These are phyloP conservation scores for Denticeps clupeoides DNA, from an alignment of 2,797 vertebrate genomes.

Conservation along the genomic window DNA sequence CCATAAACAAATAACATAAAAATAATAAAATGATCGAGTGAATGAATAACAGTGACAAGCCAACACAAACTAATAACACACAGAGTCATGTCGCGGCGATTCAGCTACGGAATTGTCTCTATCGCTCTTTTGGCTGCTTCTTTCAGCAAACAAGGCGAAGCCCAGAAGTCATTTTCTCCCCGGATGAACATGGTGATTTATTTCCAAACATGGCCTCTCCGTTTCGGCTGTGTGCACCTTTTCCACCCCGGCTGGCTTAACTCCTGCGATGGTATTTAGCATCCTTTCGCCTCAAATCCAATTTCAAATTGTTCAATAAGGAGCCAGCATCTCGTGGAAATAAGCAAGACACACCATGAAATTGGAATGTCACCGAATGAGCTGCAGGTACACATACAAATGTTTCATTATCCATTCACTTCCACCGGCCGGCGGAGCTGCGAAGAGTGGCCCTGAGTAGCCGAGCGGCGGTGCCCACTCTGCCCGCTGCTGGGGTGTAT, in stretches of 20 bases:
- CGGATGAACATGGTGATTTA: slow-evolving; percentile 48
- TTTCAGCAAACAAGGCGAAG: slow-evolving; percentile 38
- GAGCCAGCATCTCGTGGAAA: slow-evolving; percentile 58
- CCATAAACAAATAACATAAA: slow-evolving; percentile 2
- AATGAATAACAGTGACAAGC: background rate
- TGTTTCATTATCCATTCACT: slow-evolving; percentile 47
- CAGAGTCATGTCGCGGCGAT: slow-evolving; percentile 12
- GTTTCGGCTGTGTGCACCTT: slow-evolving; percentile 27
- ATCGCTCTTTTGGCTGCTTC: slow-evolving; percentile 31
- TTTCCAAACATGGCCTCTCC: slow-evolving; percentile 39
- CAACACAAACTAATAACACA: slow-evolving; percentile 13
- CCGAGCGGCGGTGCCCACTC: too few species aligned
- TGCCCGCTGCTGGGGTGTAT: too few species aligned
- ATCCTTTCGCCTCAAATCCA: slow-evolving; percentile 54
- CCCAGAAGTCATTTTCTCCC: slow-evolving; percentile 33
- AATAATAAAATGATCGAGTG: slow-evolving; percentile 9
- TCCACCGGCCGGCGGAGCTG: too few species aligned
- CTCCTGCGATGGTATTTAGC: slow-evolving; percentile 36
- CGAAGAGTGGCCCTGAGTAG: too few species aligned
- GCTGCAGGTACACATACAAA: slow-evolving; percentile 51
- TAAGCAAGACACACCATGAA: slow-evolving; percentile 63
- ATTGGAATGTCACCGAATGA: slow-evolving; percentile 56
- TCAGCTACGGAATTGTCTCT: slow-evolving; percentile 1
- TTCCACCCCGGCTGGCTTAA: slow-evolving; percentile 40
- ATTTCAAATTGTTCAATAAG: slow-evolving; percentile 59